phyloP scores from a whole-genome alignment of 2,113 vertebrate species.

The Melierax canorus region DNA sequence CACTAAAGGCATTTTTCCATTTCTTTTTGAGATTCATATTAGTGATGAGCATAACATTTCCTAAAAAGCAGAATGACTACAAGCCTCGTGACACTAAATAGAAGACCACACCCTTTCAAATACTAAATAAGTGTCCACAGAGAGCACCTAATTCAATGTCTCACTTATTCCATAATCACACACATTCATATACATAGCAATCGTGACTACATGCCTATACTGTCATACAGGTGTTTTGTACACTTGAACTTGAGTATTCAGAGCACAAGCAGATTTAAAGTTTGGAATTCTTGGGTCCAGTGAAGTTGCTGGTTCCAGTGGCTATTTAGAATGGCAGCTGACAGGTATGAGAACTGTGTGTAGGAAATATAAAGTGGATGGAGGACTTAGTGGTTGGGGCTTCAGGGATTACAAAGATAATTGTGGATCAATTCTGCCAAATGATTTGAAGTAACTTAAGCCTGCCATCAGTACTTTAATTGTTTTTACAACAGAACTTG shows the following conservation, averaged over 20 bases:
- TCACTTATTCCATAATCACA: not conserved
- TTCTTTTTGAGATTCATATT: not conserved
- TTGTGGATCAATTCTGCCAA: constrained; percentile 79
- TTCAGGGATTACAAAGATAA: constrained; percentile 78
- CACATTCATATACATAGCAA: not conserved
- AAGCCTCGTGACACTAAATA: not conserved
- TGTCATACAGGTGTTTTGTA: not conserved
- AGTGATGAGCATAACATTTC: not conserved
- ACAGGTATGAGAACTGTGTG: constrained; percentile 56
- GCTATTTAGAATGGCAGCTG: constrained; percentile 54
- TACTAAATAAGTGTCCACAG: not conserved
- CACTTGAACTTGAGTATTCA: not conserved
- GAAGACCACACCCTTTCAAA: not conserved
- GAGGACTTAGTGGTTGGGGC: constrained; percentile 63
- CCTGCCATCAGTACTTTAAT: constrained; percentile 77
- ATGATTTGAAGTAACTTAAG: constrained; percentile 77
- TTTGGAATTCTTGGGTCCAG: constrained; percentile 36
- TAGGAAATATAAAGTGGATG: constrained; percentile 72
- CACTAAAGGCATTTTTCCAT: not conserved
- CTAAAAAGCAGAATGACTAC: not conserved
- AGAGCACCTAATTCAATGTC: not conserved
- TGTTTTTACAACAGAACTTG: constrained; percentile 76
- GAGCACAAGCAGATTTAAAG: not conserved
- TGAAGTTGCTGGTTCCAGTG: constrained; percentile 43
- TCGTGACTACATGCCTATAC: not conserved